A percentile compares a stretch with the other conserved stretches of the same genome.
These are phyloP conservation scores for Caenorhabditis wallacei DNA, from an alignment of 2,888 invertebrate species.

Conservation along the genomic window DNA sequence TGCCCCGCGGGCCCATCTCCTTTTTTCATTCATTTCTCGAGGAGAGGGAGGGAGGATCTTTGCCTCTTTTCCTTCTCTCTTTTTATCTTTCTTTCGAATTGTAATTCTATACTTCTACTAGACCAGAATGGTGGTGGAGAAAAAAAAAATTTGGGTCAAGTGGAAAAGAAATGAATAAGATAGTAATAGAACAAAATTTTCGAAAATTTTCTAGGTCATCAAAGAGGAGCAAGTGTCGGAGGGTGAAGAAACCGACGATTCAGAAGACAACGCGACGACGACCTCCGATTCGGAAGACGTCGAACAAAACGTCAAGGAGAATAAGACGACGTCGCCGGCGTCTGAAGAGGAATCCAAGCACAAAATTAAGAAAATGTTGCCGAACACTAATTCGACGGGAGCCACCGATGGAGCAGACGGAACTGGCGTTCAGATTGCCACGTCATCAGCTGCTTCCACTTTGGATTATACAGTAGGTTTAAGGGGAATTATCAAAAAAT, in stretches of 20 bases:
- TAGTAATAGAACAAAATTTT: not conserved
- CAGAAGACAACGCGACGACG: slow-evolving; percentile 39
- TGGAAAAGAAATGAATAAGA: slow-evolving; percentile 4
- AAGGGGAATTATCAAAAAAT: not conserved
- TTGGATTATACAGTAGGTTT: slow-evolving; percentile 29
- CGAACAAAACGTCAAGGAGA: slow-evolving; percentile 41
- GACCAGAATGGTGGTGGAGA: no score
- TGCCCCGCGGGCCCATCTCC: slow-evolving; percentile 35
- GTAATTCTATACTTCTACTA: slow-evolving; percentile 20
- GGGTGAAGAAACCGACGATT: slow-evolving; percentile 18
- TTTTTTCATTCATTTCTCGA: slow-evolving; percentile 12
- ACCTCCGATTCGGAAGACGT: slow-evolving; percentile 42
- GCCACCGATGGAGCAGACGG: not conserved
- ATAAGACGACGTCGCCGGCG: slow-evolving; percentile 17
- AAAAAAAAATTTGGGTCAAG: slow-evolving; percentile 46
- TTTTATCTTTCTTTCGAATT: slow-evolving; percentile 5
- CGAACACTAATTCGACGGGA: not conserved
- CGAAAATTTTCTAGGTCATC: slow-evolving; percentile 42
- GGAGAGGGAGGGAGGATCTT: not conserved
- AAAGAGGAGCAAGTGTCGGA: slow-evolving; percentile 46
- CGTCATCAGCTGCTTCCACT: slow-evolving; percentile 27
- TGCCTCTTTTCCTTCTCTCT: slow-evolving; percentile 5
- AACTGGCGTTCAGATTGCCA: not conserved
- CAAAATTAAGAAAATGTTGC: not conserved
- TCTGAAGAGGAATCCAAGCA: slow-evolving; percentile 3